phyloP scores from a whole-genome alignment of 2,888 invertebrate genomes.

The Xestia rhomboidea region DNA sequence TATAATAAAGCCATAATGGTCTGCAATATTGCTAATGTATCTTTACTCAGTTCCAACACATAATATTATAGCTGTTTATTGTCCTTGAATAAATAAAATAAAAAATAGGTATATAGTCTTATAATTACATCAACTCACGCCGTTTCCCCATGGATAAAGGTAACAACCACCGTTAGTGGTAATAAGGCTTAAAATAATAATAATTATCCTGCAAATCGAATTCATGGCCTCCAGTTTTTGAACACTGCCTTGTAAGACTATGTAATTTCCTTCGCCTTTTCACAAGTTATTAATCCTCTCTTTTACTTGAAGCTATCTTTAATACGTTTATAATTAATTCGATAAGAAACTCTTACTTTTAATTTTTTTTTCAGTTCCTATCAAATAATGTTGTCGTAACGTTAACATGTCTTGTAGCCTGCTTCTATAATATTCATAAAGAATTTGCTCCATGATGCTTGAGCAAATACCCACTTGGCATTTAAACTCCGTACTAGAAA shows the following conservation, averaged over 20 bases:
- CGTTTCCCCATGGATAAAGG: too few relatives aligned
- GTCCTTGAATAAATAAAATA: too few relatives aligned
- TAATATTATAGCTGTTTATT: too few relatives aligned
- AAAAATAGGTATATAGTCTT: too few relatives aligned
- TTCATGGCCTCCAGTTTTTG: neutral
- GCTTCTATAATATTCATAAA: slow-evolving; percentile 39
- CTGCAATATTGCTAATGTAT: too few relatives aligned
- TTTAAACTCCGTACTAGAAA: slow-evolving; percentile 36
- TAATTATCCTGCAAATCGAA: neutral
- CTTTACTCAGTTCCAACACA: too few relatives aligned
- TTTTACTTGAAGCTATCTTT: neutral
- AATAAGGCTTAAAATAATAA: slow-evolving; percentile 4
- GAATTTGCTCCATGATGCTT: slow-evolving; percentile 3
- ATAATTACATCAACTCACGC: too few relatives aligned
- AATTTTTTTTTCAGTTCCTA: neutral
- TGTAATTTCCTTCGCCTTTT: neutral
- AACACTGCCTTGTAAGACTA: neutral
- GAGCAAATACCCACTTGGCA: slow-evolving; percentile 30
- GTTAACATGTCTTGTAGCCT: slow-evolving; percentile 1
- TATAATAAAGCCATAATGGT: too few relatives aligned
- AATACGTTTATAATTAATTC: slow-evolving; percentile 11
- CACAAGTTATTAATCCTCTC: slow-evolving; percentile 18
- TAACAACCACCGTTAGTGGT: too few relatives aligned
- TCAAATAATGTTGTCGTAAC: neutral
- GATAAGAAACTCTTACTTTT: neutral